Evolutionary conservation across 2,888 invertebrate species (phyloP).

Genomic region (Drosophila koepferae): DNA sequence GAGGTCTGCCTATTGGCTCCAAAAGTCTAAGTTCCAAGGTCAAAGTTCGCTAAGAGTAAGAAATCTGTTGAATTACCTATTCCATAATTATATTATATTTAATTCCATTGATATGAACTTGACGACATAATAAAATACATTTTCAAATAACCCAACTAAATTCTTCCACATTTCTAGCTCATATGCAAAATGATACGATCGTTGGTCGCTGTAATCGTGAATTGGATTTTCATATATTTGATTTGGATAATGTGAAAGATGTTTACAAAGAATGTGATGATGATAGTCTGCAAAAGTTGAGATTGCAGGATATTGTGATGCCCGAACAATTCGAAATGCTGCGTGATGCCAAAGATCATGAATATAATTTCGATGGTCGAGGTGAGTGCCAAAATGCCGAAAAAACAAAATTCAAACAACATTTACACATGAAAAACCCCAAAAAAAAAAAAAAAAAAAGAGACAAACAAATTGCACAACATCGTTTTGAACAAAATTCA

Average conservation of each 20-base stretch:
- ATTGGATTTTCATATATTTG: constrained; percentile 79
- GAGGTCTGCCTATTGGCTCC: too few relatives aligned
- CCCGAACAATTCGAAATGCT: constrained; percentile 81
- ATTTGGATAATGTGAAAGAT: constrained; percentile 66
- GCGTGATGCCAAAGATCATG: constrained; percentile 75
- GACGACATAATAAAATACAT: too few relatives aligned
- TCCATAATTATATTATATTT: too few relatives aligned
- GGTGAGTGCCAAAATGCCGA: constrained; percentile 60
- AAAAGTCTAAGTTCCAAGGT: neutral
- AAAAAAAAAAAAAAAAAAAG: neutral
- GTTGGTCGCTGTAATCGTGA: constrained; percentile 82
- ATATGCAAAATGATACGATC: constrained; percentile 80
- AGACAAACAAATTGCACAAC: constrained; percentile 60
- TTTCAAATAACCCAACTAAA: neutral
- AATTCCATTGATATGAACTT: too few relatives aligned
- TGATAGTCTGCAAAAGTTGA: constrained; percentile 60
- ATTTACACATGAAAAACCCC: constrained; percentile 59
- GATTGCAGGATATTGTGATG: constrained; percentile 78
- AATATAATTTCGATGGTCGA: constrained; percentile 74
- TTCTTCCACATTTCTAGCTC: constrained; percentile 60
- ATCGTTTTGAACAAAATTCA: constrained; percentile 69
- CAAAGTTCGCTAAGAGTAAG: neutral
- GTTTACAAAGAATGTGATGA: constrained; percentile 64
- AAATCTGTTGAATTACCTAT: neutral
- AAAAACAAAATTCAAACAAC: constrained; percentile 38